Base-by-base conservation (phyloP, 2,888 invertebrate species). In the Pandemis heparana region DNA sequence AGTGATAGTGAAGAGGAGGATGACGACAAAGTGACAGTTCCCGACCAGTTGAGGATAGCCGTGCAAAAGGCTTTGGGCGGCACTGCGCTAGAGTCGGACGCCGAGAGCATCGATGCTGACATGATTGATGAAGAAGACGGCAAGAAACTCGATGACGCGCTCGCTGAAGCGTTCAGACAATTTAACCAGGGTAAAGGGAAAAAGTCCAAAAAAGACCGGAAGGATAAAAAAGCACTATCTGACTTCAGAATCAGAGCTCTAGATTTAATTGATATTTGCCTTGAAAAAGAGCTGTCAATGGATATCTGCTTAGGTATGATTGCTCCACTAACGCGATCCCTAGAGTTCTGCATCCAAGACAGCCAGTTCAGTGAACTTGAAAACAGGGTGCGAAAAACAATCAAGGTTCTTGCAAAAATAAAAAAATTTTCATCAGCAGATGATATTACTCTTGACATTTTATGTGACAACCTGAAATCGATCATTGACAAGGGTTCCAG, bases 121-220 rank as follows among this genome's bases (percentile, higher is more conserved):
- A 95, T 97, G 81, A 95, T 98, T 81, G 95, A 96, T 77, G 97
- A 97, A 81, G 96, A 96, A 76, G 97, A 97, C 85, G 97, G 97
- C 12, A 96, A 95, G 75, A 95, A 95, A 82, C 87, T 97, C 0
- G 96, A 98, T 80, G 95, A 96, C 77, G 96, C 97, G 0, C 88
- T 98, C 73, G 96, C 96, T 0, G 96, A 96, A 70, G 97, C 97
- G 0, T 98, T 98, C 83, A 96, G 95, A 84, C 95, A 95, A 81
- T 95, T 95, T 80, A 92, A 94, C 77, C 95, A 95, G 72, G 94
- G 94, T 7, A 94, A 94, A 82, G 90, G 86, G 56, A 95, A 94
- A 77, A 94, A 95, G 79, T 85, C 91, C 0, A 95, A 95, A 83
- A 94, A 91, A 77, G 95, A 95, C 76, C 95, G 95, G 41, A 96